A percentile compares a stretch with the other conserved stretches of the same genome.
phyloP scores from a whole-genome alignment of 2,113 vertebrate genomes.

The Pangasianodon gigas region DNA sequence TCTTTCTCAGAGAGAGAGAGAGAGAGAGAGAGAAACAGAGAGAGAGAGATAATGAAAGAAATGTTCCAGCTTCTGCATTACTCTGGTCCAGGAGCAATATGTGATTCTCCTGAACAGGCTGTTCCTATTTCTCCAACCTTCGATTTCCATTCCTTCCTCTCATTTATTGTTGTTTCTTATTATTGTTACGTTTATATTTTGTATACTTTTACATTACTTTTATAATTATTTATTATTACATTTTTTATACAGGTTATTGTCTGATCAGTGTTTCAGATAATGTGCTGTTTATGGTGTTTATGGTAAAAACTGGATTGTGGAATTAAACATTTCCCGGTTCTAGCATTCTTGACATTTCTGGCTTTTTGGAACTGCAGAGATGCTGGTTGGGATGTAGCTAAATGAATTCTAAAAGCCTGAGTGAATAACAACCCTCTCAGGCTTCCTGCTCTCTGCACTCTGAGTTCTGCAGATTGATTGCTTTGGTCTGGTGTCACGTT shows the following conservation, averaged over 20 bases:
- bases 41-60: neutral
- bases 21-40: neutral
- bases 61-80: neutral
- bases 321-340: neutral
- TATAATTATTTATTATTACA: neutral
- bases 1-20: neutral
- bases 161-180: neutral
- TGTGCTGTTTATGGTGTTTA: too few relatives aligned
- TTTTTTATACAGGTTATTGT: neutral
- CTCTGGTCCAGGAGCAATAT: neutral
- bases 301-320: neutral
- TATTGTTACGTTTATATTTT: neutral
- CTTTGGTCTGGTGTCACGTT: constrained; percentile 54
- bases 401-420: constrained; percentile 60
- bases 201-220: neutral
- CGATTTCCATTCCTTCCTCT: neutral
- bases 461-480: constrained; percentile 57
- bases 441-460: constrained; percentile 31
- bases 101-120: neutral
- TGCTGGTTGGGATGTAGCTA: constrained; percentile 52
- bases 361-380: constrained; percentile 41
- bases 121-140: neutral
- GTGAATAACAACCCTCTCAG: constrained; percentile 46
- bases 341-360: constrained; percentile 42
- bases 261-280: neutral